Base-by-base conservation (phyloP, 2,888 invertebrate genomes). In the Trachelus iudaicus region DNA sequence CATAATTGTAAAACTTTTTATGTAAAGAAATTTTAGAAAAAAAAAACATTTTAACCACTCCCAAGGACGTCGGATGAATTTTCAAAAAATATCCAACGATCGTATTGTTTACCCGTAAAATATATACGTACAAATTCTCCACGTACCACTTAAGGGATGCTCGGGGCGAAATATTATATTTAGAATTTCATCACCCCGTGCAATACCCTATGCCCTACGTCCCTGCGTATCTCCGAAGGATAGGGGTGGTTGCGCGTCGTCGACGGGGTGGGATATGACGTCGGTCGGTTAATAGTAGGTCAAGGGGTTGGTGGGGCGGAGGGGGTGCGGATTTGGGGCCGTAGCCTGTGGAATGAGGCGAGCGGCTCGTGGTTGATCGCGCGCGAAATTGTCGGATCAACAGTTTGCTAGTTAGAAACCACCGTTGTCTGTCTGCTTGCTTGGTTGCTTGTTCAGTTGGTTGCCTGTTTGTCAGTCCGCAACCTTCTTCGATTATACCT, bases 331-430 rank as follows among this genome's bases (percentile, higher is more conserved):
- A 69, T 69, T 69, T 69, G 69, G 69, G 33, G 11, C 9, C 9
- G 12, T 31, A 56, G 23, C 9, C 56, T 23, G 30, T 78, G 75
- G 69, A 79, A 83, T 74, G 79, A 80, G 78, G 77, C 79, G 80
- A 83, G 80, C 77, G 80, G 82, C 79, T 79, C 79, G 78, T 76
- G 81, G 74, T 82, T 83, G 84, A 86, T 85, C 83, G 84, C 77
- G 83, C 84, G 81, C 83, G 81, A 86, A 83, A 85, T 86, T 82
- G 81, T 79, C 81, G 83, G 82, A 86, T 87, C 85, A 85, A 87
- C 83, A 85, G 84, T 86, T 86, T 83, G 84, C 83, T 78, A 82
- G 83, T 81, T 83, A 82, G 83, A 76, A 82, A 31, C 75, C 74
- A 33, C 74, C 23, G 35, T 30, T 34, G 37, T 23, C 74, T 33